Base-by-base conservation (phyloP, 2,888 invertebrate genomes). In the Trilocha varians region DNA sequence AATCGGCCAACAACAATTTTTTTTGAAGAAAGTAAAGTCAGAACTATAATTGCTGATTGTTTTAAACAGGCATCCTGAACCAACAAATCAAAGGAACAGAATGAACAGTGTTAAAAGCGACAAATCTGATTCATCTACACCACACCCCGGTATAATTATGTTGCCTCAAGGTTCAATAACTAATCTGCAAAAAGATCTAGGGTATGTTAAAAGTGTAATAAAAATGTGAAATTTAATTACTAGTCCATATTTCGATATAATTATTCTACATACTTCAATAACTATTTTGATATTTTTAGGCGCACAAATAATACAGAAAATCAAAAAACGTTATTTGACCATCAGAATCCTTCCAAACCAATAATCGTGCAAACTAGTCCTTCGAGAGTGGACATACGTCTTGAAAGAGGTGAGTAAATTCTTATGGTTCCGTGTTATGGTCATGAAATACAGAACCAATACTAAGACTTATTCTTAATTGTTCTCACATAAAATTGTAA, bases 291-390 rank as follows among this genome's bases (percentile, higher is more conserved):
- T 44, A 34, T 39, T 44, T 67, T 42, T 53, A 78, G 82, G 36
- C 68, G 80, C 16, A 65, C 66, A 38, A 68, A 63, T 16, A 63
- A 66, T 32, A 48, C 53, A 14, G 80, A 83, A 42, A 71, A 62
- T 15, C 82, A 79, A 43, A 85, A 80, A 64, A 76, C 71, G 16
- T 64, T 86, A 33, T 85, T 67, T 53, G 80, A 84, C 48, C 78
- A 79, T 52, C 80, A 87, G 33, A 86, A 84, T 63, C 87, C 87
- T 52, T 88, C 88, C 45, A 92, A 90, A 76, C 93, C 93, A 14
- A 93, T 93, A 48, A 87, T 93, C 52, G 88, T 92, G 45, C 89
- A 89, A 57, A 78, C 79, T 43, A 77, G 70, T 64, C 71, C 78
- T 38, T 65, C 69, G 36, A 80, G 80, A 70, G 57, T 68, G 33